Conservation (phyloP, 2,888 invertebrate genomes). For the Erebia ligea region DNA sequence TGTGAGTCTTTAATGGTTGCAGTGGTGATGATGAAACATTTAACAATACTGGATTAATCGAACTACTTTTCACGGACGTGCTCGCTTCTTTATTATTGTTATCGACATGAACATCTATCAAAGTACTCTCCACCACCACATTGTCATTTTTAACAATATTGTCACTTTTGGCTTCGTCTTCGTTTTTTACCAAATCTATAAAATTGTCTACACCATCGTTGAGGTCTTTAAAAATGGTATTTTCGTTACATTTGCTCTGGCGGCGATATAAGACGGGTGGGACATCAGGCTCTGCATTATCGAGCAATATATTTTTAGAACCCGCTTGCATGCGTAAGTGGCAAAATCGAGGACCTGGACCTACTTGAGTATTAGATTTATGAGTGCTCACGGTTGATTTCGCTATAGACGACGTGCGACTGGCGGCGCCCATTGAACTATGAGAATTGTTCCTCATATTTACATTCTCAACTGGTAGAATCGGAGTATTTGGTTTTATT, state of each 20-base stretch:
- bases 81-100: constrained; percentile 69
- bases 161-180: constrained; percentile 52
- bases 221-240: constrained; percentile 73
- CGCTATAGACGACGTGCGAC: constrained; percentile 75
- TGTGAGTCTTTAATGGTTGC: constrained; percentile 77
- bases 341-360: constrained; percentile 88
- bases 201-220: constrained; percentile 71
- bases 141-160: constrained; percentile 61
- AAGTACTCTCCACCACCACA: constrained; percentile 72
- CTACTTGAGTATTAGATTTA: constrained; percentile 76
- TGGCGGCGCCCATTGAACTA: constrained; percentile 75
- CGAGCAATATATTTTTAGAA: constrained; percentile 90
- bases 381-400: constrained; percentile 79
- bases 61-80: constrained; percentile 55
- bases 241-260: constrained; percentile 79
- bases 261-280: constrained; percentile 89
- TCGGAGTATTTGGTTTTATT: constrained; percentile 56
- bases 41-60: constrained; percentile 71
- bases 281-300: constrained; percentile 88
- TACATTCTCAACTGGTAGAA: constrained; percentile 52
- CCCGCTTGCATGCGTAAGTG: constrained; percentile 90
- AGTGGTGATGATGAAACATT: constrained; percentile 77
- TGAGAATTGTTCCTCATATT: constrained; percentile 69
- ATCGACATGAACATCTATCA: constrained; percentile 76
- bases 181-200: constrained; percentile 63